phyloP scores from a whole-genome alignment of 2,113 vertebrate species.

The Cyphomyrus plagiostoma region DNA sequence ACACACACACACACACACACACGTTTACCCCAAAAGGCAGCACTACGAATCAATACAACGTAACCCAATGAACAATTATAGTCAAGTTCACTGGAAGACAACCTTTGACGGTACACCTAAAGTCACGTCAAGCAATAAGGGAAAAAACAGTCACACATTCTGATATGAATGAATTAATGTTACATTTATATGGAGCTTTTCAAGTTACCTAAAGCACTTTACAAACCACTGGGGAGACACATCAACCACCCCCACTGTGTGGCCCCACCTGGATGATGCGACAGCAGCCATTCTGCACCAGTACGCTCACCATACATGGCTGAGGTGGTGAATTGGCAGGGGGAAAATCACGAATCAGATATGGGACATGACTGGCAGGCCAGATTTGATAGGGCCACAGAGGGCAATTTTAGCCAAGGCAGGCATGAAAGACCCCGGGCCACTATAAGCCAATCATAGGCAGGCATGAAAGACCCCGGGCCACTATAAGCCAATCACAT shows the following conservation, averaged over 20 bases:
- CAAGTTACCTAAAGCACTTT: neutral
- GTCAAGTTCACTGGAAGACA: neutral
- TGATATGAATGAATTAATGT: neutral
- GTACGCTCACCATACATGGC: too few species aligned
- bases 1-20: neutral
- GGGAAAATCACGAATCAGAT: neutral
- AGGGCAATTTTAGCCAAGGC: neutral
- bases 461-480: too few species aligned
- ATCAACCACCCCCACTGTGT: neutral
- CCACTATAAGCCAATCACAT: too few species aligned
- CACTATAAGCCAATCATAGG: neutral
- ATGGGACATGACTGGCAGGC: neutral
- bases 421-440: neutral
- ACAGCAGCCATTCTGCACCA: neutral
- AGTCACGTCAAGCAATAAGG: neutral
- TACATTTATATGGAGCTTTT: neutral
- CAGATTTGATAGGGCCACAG: neutral
- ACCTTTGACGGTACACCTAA: neutral
- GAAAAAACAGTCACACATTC: neutral
- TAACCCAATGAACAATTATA: conserved; percentile 18
- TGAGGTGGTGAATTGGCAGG: neutral
- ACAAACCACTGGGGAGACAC: neutral
- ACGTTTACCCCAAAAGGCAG: conserved; percentile 21
- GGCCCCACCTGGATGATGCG: neutral
- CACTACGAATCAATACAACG: conserved; percentile 27